Conservation (phyloP, 2,888 invertebrate species). For the Notocelia uddmanniana region DNA sequence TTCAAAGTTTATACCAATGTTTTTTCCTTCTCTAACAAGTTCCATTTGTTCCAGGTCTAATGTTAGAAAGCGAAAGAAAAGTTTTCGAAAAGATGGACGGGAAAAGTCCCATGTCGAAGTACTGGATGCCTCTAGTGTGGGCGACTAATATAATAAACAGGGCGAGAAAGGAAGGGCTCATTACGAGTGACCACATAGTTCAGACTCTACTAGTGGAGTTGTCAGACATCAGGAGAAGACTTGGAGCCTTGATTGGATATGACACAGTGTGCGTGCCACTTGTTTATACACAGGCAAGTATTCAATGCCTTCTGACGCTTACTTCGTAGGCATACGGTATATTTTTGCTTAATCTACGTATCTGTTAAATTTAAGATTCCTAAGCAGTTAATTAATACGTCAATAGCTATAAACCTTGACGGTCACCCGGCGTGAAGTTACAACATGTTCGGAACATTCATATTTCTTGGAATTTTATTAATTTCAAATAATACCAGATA, state of each 20-base stretch:
- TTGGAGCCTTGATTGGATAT: constrained; percentile 95
- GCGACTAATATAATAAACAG: constrained; percentile 96
- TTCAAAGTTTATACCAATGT: too few species aligned
- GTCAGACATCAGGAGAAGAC: constrained; percentile 93
- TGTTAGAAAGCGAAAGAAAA: constrained; percentile 96
- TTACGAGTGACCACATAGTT: constrained; percentile 96
- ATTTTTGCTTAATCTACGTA: background rate
- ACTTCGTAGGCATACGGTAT: background rate
- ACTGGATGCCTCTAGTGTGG: constrained; percentile 98
- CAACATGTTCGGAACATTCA: background rate
- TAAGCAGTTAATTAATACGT: constrained; percentile 16
- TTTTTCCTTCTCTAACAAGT: too few species aligned
- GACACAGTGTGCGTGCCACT: constrained; percentile 97
- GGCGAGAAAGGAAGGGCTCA: constrained; percentile 93
- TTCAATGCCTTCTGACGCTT: background rate
- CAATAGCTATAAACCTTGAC: constrained; percentile 24
- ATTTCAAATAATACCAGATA: background rate
- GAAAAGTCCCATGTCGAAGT: constrained; percentile 94
- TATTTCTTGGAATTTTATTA: background rate
- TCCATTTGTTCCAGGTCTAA: constrained; percentile 87
- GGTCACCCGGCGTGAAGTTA: background rate
- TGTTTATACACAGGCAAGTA: constrained; percentile 94
- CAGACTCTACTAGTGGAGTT: constrained; percentile 95
- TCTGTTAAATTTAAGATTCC: constrained; percentile 4
- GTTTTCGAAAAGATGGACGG: constrained; percentile 96